These are phyloP conservation scores for Cephonodes hylas DNA, from an alignment of 2,888 invertebrate genomes.

Conservation along the genomic window DNA sequence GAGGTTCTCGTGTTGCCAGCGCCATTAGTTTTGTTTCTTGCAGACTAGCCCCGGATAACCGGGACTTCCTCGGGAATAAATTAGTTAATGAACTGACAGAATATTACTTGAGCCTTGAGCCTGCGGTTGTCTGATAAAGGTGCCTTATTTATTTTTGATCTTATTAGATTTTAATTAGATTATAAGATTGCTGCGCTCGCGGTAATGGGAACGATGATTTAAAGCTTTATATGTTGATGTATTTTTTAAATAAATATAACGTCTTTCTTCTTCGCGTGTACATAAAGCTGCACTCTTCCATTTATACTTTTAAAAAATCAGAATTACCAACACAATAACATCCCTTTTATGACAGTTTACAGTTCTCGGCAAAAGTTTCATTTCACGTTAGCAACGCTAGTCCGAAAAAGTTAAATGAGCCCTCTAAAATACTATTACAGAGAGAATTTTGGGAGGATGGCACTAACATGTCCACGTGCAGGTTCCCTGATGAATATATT, in stretches of 20 bases:
- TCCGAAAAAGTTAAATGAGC: background rate
- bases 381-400: background rate
- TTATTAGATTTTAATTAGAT: too few species aligned
- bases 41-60: conserved; percentile 59
- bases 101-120: conserved; percentile 45
- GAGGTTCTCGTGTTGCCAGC: conserved; percentile 67
- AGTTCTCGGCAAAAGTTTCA: background rate
- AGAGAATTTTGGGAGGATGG: background rate
- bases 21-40: conserved; percentile 78
- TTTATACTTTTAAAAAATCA: conserved; percentile 17
- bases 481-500: background rate
- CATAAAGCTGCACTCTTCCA: too few species aligned
- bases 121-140: conserved; percentile 51
- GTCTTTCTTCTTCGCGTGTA: too few species aligned
- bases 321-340: background rate
- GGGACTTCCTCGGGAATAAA: conserved; percentile 67
- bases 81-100: conserved; percentile 72
- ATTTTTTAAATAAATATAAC: too few species aligned
- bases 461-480: background rate
- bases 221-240: too few species aligned
- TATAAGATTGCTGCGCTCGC: too few species aligned
- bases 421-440: background rate
- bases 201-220: too few species aligned
- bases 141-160: conserved; percentile 36
- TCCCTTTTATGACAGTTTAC: background rate